phyloP scores from a whole-genome alignment of 1,140 invertebrate genomes.

The Zaprionus camerounensis region DNA sequence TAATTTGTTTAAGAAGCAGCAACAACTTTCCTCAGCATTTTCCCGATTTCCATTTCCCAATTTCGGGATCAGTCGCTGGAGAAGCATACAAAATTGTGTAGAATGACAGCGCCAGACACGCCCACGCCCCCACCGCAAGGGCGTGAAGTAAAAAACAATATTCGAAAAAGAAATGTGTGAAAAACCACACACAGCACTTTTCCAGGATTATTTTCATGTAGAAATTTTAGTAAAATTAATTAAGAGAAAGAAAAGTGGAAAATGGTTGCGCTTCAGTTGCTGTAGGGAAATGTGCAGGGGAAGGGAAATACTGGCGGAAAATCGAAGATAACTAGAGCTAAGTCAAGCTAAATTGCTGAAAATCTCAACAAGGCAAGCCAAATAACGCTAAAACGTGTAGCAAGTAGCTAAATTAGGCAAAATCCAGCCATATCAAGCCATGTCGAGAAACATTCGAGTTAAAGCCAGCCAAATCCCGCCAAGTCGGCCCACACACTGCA shows the following conservation, averaged over 20 bases:
- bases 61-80: conserved; percentile 51
- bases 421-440: not conserved
- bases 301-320: not conserved
- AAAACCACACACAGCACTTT: conserved; percentile 70
- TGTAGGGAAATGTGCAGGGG: not conserved
- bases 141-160: conserved; percentile 60
- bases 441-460: not conserved
- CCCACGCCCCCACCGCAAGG: conserved; percentile 58
- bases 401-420: not conserved
- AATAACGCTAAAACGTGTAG: not conserved
- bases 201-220: conserved; percentile 26
- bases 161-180: conserved; percentile 62
- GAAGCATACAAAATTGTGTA: conserved; percentile 72
- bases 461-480: not conserved
- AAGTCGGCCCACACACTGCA: conserved; percentile 21
- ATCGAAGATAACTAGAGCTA: not conserved
- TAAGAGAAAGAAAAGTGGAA: conserved; percentile 46
- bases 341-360: not conserved
- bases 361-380: not conserved
- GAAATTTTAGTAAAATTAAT: conserved; percentile 84
- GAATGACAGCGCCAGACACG: conserved; percentile 66
- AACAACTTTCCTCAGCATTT: conserved; percentile 47
- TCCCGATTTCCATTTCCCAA: conserved; percentile 20
- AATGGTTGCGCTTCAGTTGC: not conserved
- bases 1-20: conserved; percentile 63